A percentile compares a stretch with the other conserved stretches of the same genome.
Conservation (phyloP, 2,888 invertebrate genomes). For the Teleogryllus oceanicus region DNA sequence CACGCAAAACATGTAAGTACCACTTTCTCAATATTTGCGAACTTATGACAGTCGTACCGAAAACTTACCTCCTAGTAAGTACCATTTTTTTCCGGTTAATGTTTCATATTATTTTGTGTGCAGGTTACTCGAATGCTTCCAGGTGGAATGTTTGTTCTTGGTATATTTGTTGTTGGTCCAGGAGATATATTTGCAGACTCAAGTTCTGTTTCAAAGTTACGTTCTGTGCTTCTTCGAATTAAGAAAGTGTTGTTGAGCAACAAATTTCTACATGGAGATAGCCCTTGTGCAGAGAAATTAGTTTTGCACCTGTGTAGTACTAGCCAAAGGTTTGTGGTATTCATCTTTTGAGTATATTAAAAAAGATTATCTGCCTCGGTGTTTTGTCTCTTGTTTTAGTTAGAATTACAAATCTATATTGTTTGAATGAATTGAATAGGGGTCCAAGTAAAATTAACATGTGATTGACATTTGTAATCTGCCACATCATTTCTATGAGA, state of each 20-base stretch:
- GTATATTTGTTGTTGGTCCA: constrained; percentile 71
- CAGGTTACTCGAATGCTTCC: constrained; percentile 82
- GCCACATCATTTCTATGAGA: no score
- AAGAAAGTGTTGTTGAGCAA: constrained; percentile 56
- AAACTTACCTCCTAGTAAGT: not conserved
- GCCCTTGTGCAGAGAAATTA: constrained; percentile 56
- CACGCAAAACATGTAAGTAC: constrained; percentile 70
- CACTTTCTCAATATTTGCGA: not conserved
- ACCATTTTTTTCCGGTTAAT: no score
- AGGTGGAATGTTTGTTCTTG: constrained; percentile 83
- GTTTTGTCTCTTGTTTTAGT: no score
- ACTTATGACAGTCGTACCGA: constrained; percentile 21
- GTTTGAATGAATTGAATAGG: no score
- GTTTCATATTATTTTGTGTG: not conserved
- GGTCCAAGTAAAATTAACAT: no score
- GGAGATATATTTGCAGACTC: constrained; percentile 61
- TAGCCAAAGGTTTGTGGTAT: constrained; percentile 50
- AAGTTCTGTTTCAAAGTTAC: constrained; percentile 57
- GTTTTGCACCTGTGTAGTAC: constrained; percentile 56
- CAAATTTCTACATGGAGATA: constrained; percentile 60
- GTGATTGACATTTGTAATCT: no score
- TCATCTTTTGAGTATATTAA: not conserved
- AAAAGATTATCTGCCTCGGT: no score
- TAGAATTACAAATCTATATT: no score
- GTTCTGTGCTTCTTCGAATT: constrained; percentile 56